A percentile compares a stretch with the other conserved stretches of the same genome.
These are phyloP conservation scores for Arctia plantaginis DNA, from an alignment of 2,888 invertebrate species.

Conservation along the genomic window DNA sequence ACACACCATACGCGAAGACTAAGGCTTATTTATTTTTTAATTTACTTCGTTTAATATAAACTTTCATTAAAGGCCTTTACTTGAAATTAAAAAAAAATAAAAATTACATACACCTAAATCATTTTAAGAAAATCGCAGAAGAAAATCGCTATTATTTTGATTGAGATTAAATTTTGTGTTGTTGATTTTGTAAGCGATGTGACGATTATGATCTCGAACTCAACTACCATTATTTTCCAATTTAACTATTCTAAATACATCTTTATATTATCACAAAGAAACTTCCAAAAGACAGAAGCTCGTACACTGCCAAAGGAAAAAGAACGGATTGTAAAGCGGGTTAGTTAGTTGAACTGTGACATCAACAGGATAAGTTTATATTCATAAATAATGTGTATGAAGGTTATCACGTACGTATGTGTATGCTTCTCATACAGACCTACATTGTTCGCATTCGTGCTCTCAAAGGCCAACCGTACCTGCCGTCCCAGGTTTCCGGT, in stretches of 20 bases:
- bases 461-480: slow-evolving; percentile 38
- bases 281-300: background rate
- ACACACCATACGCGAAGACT: background rate
- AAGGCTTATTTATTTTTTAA: background rate
- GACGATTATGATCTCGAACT: background rate
- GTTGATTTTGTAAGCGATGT: background rate
- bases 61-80: background rate
- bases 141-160: background rate
- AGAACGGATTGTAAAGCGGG: background rate
- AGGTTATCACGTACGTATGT: slow-evolving; percentile 34
- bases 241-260: background rate
- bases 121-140: background rate
- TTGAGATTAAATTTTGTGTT: background rate
- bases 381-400: slow-evolving; percentile 23
- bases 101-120: background rate
- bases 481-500: slow-evolving; percentile 40
- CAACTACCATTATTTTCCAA: background rate
- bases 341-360: slow-evolving; percentile 29
- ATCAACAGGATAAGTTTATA: slow-evolving; percentile 47
- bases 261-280: background rate
- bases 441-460: slow-evolving; percentile 16
- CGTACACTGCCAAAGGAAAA: background rate
- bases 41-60: background rate
- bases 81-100: background rate
- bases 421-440: slow-evolving; percentile 16